Evolutionary conservation across 2,888 invertebrate species (phyloP).

Genomic region (Allygus modestus): DNA sequence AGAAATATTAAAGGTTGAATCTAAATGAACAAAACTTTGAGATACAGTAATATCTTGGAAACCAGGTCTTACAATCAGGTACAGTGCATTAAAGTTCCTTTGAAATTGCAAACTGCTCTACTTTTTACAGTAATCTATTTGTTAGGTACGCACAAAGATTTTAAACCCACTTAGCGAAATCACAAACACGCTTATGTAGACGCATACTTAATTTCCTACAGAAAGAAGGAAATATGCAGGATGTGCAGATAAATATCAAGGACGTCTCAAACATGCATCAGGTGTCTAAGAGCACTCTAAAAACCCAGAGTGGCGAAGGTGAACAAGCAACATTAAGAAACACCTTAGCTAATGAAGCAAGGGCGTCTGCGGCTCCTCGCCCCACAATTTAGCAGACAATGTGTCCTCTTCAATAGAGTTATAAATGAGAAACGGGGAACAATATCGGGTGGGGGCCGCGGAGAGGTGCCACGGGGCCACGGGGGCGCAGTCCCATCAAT

Average conservation of each 20-base stretch:
- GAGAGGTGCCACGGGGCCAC: not conserved
- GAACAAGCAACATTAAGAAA: conserved; percentile 35
- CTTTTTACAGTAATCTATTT: no score
- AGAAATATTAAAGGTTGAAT: no score
- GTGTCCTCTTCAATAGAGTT: conserved; percentile 50
- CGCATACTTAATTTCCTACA: no score
- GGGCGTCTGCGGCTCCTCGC: conserved; percentile 29
- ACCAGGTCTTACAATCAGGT: no score
- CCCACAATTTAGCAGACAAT: conserved; percentile 40
- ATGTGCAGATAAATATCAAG: conserved; percentile 1
- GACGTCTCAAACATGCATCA: not conserved
- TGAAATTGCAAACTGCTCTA: no score
- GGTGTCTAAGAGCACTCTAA: conserved; percentile 1
- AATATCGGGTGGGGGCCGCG: conserved; percentile 36
- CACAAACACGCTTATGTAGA: no score
- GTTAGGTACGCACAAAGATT: no score
- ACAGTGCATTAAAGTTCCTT: no score
- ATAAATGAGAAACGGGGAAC: conserved; percentile 50
- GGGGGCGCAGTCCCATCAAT: not conserved
- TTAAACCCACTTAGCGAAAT: no score
- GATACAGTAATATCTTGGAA: no score
- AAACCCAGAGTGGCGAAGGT: not conserved
- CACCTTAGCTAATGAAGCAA: conserved; percentile 45
- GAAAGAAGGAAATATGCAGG: not conserved
- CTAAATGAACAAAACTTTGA: no score